A percentile compares a stretch with the other conserved stretches of the same genome.
Conservation (phyloP, 2,113 vertebrate genomes). For the Emydocephalus ijimae region DNA sequence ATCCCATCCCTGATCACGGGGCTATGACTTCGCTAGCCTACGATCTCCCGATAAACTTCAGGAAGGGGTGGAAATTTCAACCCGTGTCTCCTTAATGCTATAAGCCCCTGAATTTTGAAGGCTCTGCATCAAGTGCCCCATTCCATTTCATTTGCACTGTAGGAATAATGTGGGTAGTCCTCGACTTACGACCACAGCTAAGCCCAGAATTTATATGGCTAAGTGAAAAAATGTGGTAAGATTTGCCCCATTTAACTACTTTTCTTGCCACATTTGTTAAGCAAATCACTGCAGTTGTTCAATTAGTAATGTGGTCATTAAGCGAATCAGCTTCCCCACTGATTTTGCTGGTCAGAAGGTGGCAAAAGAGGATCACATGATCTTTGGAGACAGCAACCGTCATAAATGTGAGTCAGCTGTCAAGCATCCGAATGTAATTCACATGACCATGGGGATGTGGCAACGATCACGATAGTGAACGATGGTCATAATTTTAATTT, state of each 20-base stretch:
- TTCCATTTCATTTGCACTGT: neutral
- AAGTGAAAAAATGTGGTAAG: too few species aligned
- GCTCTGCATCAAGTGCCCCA: neutral
- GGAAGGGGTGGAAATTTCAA: neutral
- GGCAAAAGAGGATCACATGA: too few species aligned
- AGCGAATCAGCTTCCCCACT: too few species aligned
- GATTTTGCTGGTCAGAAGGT: too few species aligned
- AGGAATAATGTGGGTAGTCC: neutral
- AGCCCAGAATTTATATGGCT: too few species aligned
- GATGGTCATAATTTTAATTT: neutral
- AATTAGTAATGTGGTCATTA: too few species aligned
- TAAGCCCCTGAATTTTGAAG: neutral
- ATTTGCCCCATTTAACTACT: too few species aligned
- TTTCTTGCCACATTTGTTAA: too few species aligned
- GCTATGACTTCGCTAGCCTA: neutral
- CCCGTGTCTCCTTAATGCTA: neutral
- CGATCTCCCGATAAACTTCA: neutral
- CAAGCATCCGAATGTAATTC: neutral
- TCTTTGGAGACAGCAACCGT: neutral
- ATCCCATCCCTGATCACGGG: too few species aligned
- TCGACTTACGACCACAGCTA: too few species aligned
- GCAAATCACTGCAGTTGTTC: too few species aligned
- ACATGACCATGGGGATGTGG: neutral
- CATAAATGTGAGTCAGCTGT: neutral
- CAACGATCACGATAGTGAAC: neutral